These are phyloP conservation scores for Synergus japonicus DNA, from an alignment of 2,888 invertebrate genomes.

Conservation along the genomic window DNA sequence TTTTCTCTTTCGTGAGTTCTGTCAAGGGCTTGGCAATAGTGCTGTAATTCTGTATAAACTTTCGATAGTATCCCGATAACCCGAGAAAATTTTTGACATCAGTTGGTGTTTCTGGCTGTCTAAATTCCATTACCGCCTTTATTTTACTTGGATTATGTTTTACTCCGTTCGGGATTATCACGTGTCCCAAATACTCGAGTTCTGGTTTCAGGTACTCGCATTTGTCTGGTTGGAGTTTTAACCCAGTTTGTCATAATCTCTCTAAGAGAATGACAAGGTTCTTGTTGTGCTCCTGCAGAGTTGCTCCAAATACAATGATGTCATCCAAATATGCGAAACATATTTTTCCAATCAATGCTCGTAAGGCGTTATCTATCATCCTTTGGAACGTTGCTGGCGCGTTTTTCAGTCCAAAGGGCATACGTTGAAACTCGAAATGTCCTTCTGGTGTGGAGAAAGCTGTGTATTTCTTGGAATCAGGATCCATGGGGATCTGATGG, in stretches of 20 bases:
- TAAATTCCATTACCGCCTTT: slow-evolving; percentile 24
- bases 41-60: slow-evolving; percentile 14
- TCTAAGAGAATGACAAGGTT: background rate
- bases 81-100: slow-evolving; percentile 1
- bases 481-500: slow-evolving; percentile 55
- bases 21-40: slow-evolving; percentile 24
- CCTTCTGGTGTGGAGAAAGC: slow-evolving; percentile 44
- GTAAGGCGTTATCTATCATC: no score
- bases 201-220: slow-evolving; percentile 35
- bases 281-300: no score
- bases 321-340: no score
- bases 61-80: background rate
- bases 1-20: background rate
- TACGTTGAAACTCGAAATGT: no score
- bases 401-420: slow-evolving; percentile 32
- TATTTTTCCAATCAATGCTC: no score
- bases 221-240: slow-evolving; percentile 27
- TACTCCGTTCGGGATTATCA: background rate
- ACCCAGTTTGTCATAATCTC: slow-evolving; percentile 8
- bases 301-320: no score
- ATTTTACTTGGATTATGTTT: slow-evolving; percentile 26
- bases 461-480: slow-evolving; percentile 40
- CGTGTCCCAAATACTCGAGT: background rate
- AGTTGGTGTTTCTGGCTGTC: background rate
- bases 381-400: slow-evolving; percentile 36